Evolutionary conservation across 2,797 vertebrate genomes (phyloP), one percentile per base, ranked within the genome.

Genomic region (Eutrigla gurnardus): DNA sequence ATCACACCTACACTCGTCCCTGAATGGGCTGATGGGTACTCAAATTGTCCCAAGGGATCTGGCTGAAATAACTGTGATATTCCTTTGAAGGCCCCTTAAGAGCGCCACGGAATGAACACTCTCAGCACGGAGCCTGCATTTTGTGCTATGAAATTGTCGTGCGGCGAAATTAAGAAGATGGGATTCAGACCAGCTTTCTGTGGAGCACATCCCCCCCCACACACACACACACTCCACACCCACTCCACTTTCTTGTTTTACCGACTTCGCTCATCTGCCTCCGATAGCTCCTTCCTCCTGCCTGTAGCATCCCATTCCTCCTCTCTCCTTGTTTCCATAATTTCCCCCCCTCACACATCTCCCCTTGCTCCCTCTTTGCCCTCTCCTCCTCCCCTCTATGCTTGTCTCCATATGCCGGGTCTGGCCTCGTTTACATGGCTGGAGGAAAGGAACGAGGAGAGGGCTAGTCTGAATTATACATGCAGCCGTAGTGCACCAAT

Each of bases 361-460:
- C 74, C 62, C 25, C 46, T 66, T 40, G 15, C 76, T 73, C 82
- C 61, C 39, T 59, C 59, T 69, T 54, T 78, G 36, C 53, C 65
- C 53, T 32, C 82, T 65, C 68, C 71, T 53, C 45, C 73, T 55
- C 73, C 57, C 70, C 62, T 70, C 60, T 57, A 60, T 65, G 81
- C 70, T 61, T 46, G 54, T 63, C 84, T 90, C 88, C 88, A 86
- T 91, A 90, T 92, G 91, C 84, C 77, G 64, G 77, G 88, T 86
- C 85, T 92, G 86, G 77, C 86, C 81, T 90, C 60, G 64, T 91
- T 94, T 91, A 93, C 89, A 92, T 91, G 88, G 92, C 93, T 91
- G 77, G 78, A 86, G 91, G 91, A 93, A 84, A 90, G 80, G 70
- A 85, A 61, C 25, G 25, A 84, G 83, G 81, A 83, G 82, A 85